Evolutionary conservation across 2,888 invertebrate genomes (phyloP), one percentile per base, ranked within the genome.

Genomic region (Ashinkailepas kermadecensis): DNA sequence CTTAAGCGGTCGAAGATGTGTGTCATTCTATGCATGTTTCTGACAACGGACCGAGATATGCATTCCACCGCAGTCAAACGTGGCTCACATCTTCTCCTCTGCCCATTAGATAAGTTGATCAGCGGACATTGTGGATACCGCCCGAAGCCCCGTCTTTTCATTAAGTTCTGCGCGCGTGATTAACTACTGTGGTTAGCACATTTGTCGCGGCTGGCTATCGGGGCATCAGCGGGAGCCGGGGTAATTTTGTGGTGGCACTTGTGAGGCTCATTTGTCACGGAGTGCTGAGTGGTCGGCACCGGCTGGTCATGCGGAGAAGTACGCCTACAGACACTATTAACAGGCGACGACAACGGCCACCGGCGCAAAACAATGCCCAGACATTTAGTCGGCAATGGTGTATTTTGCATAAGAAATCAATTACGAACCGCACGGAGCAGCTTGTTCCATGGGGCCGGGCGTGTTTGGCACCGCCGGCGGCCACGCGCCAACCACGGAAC

Each of bases 341-440:
- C 23, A 18, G 74, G 54, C 9, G 74, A 54, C 18, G 56, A 74
- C 74, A 74, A 56, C 18, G 74, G 74, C 21, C 74, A 23, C 2
- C 21, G 74, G 74, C 39, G 21, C 10, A 56, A 8, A 54, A 74
- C 56, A 54, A 8, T 4, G 15, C 70, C 39, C 12, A 39, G 39
- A 39, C 4, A 13, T 8, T 13, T 39, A 21, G 70, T 39, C 70
- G 15, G 39, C 25, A 10, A 70, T 39, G 39, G 13, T 56, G 8
- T 39, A 18, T 21, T 74, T 74, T 54, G 74, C 74, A 74, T 74
- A 56, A 56, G 21, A 21, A 74, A 74, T 74, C 74, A 74, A 74
- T 74, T 74, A 56, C 56, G 18, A 18, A 1, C 39, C 3, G 21
- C 11, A 15, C 1, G 7, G 65, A 23, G 65, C 8, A 23, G 65